These are phyloP conservation scores for Ephydatia muelleri DNA, from an alignment of 37 sponge, comb jelly and placozoan species.

Conservation along the genomic window DNA sequence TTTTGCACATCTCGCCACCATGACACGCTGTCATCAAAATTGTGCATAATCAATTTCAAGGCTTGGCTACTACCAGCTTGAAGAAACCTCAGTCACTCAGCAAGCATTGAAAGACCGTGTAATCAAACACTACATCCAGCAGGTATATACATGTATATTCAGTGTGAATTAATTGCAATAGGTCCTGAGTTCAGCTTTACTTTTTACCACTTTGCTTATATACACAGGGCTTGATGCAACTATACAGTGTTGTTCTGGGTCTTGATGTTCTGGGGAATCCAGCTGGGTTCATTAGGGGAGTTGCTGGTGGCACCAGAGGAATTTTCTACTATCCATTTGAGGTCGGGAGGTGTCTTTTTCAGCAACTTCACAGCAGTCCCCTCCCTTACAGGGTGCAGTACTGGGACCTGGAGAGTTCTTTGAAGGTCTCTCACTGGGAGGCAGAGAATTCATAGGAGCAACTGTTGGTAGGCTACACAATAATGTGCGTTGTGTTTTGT, in stretches of 20 bases:
- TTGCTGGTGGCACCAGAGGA: constrained; percentile 71
- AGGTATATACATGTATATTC: constrained; percentile 16
- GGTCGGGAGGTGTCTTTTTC: constrained; percentile 12
- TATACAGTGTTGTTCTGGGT: constrained; percentile 76
- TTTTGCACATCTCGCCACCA: background rate
- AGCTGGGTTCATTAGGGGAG: constrained; percentile 70
- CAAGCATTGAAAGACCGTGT: constrained; percentile 42
- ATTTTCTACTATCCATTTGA: constrained; percentile 87
- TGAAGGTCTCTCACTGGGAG: constrained; percentile 72
- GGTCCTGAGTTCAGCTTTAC: too few relatives aligned
- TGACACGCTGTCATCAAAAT: too few relatives aligned
- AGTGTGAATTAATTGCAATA: background rate
- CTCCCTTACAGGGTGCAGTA: constrained; percentile 65
- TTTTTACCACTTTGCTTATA: too few relatives aligned
- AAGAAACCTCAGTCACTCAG: constrained; percentile 49
- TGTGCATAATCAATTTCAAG: too few relatives aligned
- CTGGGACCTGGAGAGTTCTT: constrained; percentile 90
- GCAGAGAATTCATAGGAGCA: constrained; percentile 61
- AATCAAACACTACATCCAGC: constrained; percentile 67
- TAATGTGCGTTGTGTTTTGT: background rate
- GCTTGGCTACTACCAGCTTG: constrained; percentile 60
- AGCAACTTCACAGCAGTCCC: too few relatives aligned
- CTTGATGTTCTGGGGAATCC: constrained; percentile 91
- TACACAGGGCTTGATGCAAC: constrained; percentile 48
- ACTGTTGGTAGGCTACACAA: constrained; percentile 62